Base-by-base conservation (phyloP, 2,797 vertebrate genomes). In the Lagorchestes hirsutus region DNA sequence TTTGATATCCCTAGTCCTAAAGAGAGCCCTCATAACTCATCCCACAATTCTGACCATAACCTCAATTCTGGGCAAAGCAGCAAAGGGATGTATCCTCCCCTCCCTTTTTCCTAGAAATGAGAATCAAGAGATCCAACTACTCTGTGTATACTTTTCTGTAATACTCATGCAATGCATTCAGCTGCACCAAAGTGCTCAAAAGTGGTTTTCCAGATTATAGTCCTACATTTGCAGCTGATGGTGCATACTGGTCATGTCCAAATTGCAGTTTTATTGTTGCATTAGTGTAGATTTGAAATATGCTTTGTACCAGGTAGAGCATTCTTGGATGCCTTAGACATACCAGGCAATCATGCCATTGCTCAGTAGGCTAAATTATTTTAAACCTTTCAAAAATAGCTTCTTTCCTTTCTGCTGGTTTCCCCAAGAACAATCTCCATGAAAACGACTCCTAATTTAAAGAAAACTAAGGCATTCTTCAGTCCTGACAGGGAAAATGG, bases 401-500 rank as follows among this genome's bases (percentile, higher is more conserved):
- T 96, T 52, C 18, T 93, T 12, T 97, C 57, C 94, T 97, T 98
- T 95, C 93, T 97, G 92, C 31, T 96, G 95, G 59, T 97, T 98
- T 98, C 97, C 92, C 87, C 31, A 95, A 97, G 97, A 98, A 97
- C 94, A 96, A 94, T 97, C 97, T 98, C 97, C 93, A 97, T 95
- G 92, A 98, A 98, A 98, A 98, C 16, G 13, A 97, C 94, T 98
- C 95, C 93, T 98, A 98, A 98, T 98, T 98, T 98, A 98, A 97
- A 97, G 95, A 91, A 98, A 98, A 95, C 92, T 93, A 97, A 97
- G n/a, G 54, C 96, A 97, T 96, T 96, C 6, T 90, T 98, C 96
- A 97, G 82, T 34, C 92, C 92, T 98, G 98, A 97, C 97, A 98
- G 97, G 94, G 94, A 92, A 98, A 98, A 98, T 97, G 95, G 94